A percentile compares a stretch with the other conserved stretches of the same genome.
These are phyloP conservation scores for Tympanuchus pallidicinctus DNA, from an alignment of 2,113 vertebrate species.

Conservation along the genomic window DNA sequence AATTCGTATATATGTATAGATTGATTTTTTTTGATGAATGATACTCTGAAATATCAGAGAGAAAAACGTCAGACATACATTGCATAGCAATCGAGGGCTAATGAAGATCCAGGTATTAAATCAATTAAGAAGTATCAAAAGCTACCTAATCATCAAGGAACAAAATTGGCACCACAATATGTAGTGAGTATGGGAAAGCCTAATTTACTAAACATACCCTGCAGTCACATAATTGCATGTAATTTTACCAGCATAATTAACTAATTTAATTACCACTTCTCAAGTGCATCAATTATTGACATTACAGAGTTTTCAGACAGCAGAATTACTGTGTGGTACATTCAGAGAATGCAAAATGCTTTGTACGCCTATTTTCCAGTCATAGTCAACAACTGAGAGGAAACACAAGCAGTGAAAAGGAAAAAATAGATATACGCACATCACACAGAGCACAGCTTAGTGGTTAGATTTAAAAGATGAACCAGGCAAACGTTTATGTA, in stretches of 20 bases:
- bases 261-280: conserved; percentile 99
- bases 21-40: conserved; percentile 58
- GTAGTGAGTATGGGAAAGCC: conserved; percentile 98
- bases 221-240: conserved; percentile 99
- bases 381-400: conserved; percentile 76
- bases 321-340: conserved; percentile 94
- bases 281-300: conserved; percentile 99
- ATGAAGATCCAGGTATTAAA: conserved; percentile 94
- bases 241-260: conserved; percentile 99
- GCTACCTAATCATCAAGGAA: conserved; percentile 99
- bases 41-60: conserved; percentile 82
- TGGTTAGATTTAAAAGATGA: conserved; percentile 23
- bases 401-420: conserved; percentile 51
- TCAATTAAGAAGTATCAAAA: conserved; percentile 95
- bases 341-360: conserved; percentile 97
- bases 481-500: background rate
- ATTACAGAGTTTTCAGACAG: conserved; percentile 99
- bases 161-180: conserved; percentile 99
- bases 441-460: background rate
- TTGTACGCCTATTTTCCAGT: conserved; percentile 82
- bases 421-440: conserved; percentile 12
- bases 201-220: conserved; percentile 99
- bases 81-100: conserved; percentile 88
- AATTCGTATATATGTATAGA: conserved; percentile 25
- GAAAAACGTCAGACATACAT: conserved; percentile 84